Conservation (phyloP, 2,113 vertebrate genomes). For the Trichechus manatus region DNA sequence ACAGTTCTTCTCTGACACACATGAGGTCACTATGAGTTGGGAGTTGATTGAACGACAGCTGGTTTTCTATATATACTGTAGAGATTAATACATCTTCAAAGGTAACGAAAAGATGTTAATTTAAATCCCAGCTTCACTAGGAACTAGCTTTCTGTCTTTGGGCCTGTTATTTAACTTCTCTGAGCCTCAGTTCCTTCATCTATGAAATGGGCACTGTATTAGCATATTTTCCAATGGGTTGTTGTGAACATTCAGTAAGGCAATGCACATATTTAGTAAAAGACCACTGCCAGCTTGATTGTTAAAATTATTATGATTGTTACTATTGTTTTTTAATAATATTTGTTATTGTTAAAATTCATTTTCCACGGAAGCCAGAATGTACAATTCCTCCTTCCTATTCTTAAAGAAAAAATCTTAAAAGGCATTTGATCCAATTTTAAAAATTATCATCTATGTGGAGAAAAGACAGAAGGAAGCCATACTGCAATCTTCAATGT, state of each 20-base stretch:
- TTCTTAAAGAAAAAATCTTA: constrained; percentile 42
- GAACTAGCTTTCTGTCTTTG: not conserved
- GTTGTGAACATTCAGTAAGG: not conserved
- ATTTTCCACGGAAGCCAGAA: not conserved
- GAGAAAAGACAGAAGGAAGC: constrained; percentile 32
- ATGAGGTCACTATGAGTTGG: no score
- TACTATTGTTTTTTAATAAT: no score
- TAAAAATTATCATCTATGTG: not conserved
- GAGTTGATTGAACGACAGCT: not conserved
- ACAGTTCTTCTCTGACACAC: not conserved
- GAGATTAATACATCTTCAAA: not conserved
- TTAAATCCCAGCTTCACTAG: not conserved
- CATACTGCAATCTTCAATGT: not conserved
- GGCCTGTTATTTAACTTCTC: not conserved
- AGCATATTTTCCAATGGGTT: not conserved
- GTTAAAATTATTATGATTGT: not conserved
- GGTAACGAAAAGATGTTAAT: not conserved
- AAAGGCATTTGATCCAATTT: constrained; percentile 47
- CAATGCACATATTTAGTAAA: not conserved
- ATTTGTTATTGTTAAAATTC: constrained; percentile 42
- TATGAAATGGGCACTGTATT: not conserved
- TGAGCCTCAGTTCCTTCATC: not conserved
- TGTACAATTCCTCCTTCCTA: not conserved
- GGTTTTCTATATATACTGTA: not conserved
- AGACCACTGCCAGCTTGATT: not conserved